A percentile compares a stretch with the other conserved stretches of the same genome.
phyloP scores from a whole-genome alignment of 2,113 vertebrate genomes.

The Erythrocercus mccallii region DNA sequence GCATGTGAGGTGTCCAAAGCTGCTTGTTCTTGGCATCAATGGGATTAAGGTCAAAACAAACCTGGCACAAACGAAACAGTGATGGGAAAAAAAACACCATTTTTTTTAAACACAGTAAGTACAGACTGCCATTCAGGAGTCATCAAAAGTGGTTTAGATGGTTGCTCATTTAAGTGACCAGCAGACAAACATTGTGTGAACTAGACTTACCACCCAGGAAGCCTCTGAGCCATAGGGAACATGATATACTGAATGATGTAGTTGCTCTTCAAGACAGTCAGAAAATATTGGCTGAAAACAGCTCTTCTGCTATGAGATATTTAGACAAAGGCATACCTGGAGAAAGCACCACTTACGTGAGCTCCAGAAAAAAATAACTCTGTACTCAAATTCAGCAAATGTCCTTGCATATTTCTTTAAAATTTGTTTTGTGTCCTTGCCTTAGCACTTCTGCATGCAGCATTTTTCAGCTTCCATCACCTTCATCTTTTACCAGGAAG shows the following conservation, averaged over 20 bases:
- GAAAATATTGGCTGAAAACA: background rate
- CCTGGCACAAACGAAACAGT: background rate
- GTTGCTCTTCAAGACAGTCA: background rate
- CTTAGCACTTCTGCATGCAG: background rate
- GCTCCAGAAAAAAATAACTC: background rate
- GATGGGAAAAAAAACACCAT: rapidly evolving
- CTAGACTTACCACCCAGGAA: background rate
- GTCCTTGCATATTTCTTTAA: background rate
- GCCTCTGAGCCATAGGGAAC: background rate
- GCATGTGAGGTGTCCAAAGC: background rate
- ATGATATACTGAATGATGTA: background rate
- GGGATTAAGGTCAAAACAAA: background rate
- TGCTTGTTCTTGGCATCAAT: background rate
- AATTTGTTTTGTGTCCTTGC: background rate
- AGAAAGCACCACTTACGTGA: background rate
- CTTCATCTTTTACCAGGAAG: background rate
- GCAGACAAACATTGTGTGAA: background rate
- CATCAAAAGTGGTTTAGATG: background rate
- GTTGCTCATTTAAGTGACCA: background rate
- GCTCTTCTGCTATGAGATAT: background rate
- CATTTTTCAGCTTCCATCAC: background rate
- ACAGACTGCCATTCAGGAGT: background rate
- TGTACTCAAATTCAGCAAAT: background rate
- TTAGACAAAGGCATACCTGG: background rate
- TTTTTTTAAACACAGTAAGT: background rate